Evolutionary conservation across 2,113 vertebrate genomes (phyloP).

Genomic region (Osmerus mordax): DNA sequence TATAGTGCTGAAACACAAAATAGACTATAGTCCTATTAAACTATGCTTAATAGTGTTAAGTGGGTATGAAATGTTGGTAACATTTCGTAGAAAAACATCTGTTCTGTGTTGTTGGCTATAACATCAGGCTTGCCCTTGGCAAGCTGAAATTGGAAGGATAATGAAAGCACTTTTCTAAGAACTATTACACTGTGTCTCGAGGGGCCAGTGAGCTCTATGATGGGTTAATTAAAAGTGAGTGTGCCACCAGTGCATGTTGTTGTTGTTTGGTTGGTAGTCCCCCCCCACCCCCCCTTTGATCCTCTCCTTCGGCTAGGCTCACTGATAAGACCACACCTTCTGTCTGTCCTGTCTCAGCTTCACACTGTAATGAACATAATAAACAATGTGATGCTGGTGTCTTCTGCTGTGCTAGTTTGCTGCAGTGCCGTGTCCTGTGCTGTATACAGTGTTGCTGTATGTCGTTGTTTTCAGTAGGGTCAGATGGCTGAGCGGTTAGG

Average conservation of each 20-base stretch:
- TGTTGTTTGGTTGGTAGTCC: slow-evolving; percentile 26
- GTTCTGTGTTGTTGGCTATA: neutral
- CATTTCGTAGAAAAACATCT: neutral
- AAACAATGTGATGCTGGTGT: slow-evolving; percentile 1
- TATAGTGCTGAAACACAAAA: neutral
- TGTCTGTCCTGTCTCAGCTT: neutral
- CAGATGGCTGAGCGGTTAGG: too few relatives aligned
- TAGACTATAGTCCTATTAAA: neutral
- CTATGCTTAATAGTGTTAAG: neutral
- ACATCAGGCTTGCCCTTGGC: slow-evolving; percentile 24
- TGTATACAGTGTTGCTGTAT: neutral
- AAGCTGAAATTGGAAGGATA: slow-evolving; percentile 50
- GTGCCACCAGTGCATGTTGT: slow-evolving; percentile 9
- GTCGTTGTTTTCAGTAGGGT: too few relatives aligned
- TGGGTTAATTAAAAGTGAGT: slow-evolving; percentile 46
- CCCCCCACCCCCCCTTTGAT: slow-evolving; percentile 25
- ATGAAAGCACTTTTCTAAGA: slow-evolving; percentile 37
- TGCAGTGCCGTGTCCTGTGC: neutral
- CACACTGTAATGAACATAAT: slow-evolving; percentile 32
- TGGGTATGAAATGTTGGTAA: too few relatives aligned
- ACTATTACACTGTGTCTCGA: slow-evolving; percentile 35
- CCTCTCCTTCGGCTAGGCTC: slow-evolving; percentile 38
- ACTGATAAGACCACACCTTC: slow-evolving; percentile 40
- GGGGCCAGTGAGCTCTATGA: slow-evolving; percentile 26
- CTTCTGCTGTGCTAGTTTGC: neutral